A percentile compares a stretch with the other conserved stretches of the same genome.
These are phyloP conservation scores for Calliopum simillimum DNA, from an alignment of 2,888 invertebrate genomes.

Conservation along the genomic window DNA sequence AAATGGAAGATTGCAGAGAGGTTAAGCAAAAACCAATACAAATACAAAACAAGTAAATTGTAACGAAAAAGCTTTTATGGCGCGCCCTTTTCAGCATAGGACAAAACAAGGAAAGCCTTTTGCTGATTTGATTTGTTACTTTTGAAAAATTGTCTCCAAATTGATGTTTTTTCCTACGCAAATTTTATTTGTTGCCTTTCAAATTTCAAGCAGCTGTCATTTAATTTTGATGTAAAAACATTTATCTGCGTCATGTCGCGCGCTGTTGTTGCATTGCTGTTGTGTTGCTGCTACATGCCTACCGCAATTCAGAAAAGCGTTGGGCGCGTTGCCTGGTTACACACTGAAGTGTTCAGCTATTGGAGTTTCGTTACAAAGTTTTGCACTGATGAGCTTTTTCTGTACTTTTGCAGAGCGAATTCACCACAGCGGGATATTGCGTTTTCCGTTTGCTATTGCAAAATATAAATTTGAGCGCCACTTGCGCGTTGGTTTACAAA, in stretches of 20 bases:
- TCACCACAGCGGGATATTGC: too few species aligned
- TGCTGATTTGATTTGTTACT: too few species aligned
- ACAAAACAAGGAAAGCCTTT: too few species aligned
- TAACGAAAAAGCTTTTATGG: slow-evolving; percentile 27
- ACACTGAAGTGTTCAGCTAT: slow-evolving; percentile 25
- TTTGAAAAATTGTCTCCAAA: too few species aligned
- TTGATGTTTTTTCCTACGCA: not conserved
- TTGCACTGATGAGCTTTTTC: not conserved
- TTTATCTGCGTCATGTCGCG: not conserved
- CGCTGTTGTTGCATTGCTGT: slow-evolving; percentile 1
- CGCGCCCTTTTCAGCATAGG: slow-evolving; percentile 30
- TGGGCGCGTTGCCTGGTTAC: slow-evolving; percentile 39
- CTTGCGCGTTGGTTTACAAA: too few species aligned
- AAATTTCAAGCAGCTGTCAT: not conserved
- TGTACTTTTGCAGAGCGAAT: too few species aligned
- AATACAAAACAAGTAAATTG: too few species aligned
- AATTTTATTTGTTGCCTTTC: not conserved
- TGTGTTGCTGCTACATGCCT: slow-evolving; percentile 16
- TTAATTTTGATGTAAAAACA: too few species aligned
- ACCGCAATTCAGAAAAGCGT: slow-evolving; percentile 33
- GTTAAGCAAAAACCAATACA: too few species aligned
- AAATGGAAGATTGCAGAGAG: not conserved
- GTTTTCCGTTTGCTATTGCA: too few species aligned
- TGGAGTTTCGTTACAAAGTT: not conserved
- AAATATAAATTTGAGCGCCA: too few species aligned